Conservation (phyloP, 2,888 invertebrate species). For the Drosophila villosipedis region DNA sequence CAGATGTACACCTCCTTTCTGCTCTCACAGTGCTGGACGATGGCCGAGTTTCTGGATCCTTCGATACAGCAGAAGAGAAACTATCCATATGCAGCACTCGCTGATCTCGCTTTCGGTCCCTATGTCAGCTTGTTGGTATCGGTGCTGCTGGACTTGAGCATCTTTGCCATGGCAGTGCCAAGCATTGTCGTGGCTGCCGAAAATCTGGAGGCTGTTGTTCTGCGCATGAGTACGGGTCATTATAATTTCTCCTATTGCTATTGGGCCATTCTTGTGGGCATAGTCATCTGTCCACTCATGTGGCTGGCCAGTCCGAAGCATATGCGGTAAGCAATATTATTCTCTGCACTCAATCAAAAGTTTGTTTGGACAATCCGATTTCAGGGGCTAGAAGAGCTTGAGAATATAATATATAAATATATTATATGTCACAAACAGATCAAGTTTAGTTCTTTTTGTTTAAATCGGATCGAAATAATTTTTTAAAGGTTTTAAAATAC, state of each 20-base stretch:
- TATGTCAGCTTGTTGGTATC: constrained; percentile 88
- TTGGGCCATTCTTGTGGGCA: constrained; percentile 92
- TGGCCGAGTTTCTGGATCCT: constrained; percentile 90
- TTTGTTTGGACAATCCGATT: not conserved
- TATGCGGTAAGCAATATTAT: constrained; percentile 90
- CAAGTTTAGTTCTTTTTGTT: not conserved
- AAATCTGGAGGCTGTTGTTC: constrained; percentile 91
- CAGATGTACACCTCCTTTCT: constrained; percentile 93
- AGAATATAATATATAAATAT: not conserved
- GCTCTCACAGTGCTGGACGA: constrained; percentile 92
- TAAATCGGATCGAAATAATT: not conserved
- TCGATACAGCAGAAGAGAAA: constrained; percentile 89
- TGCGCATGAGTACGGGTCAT: constrained; percentile 88
- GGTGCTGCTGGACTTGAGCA: constrained; percentile 90
- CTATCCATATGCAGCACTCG: constrained; percentile 94
- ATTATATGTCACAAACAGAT: not conserved
- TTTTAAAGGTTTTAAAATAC: not conserved
- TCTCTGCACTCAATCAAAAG: not conserved
- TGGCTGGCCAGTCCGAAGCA: constrained; percentile 97
- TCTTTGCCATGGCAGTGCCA: constrained; percentile 92
- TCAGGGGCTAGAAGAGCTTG: not conserved
- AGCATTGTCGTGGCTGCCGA: constrained; percentile 93
- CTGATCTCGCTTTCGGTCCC: constrained; percentile 91
- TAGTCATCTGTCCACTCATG: constrained; percentile 91
- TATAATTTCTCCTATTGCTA: constrained; percentile 92